Conservation (phyloP, 2,888 invertebrate species). For the Mesorhabditis belari region DNA sequence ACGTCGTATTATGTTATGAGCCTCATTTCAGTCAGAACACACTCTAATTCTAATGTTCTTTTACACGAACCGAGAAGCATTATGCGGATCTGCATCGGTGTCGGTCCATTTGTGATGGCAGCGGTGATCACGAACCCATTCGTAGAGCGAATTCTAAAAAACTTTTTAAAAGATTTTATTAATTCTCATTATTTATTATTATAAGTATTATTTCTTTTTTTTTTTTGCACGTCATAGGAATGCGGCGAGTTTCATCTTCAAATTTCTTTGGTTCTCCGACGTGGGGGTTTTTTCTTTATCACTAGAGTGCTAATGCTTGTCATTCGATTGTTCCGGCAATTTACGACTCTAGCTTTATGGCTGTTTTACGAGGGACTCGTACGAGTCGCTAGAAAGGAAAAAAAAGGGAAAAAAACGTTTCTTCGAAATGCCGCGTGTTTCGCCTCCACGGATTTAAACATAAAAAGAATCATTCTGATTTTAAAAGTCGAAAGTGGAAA, state of each 20-base stretch:
- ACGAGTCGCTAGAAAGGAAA: constrained; percentile 63
- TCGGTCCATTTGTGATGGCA: constrained; percentile 84
- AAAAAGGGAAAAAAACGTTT: not conserved
- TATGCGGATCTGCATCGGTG: constrained; percentile 85
- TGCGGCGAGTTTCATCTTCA: too few relatives aligned
- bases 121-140: constrained; percentile 77
- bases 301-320: constrained; percentile 75
- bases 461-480: too few relatives aligned
- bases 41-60: too few relatives aligned
- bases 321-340: constrained; percentile 73
- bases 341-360: constrained; percentile 69
- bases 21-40: too few relatives aligned
- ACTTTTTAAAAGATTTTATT: too few relatives aligned
- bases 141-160: constrained; percentile 71
- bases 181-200: too few relatives aligned
- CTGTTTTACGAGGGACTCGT: too few relatives aligned
- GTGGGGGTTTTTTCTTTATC: constrained; percentile 67
- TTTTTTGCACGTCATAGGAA: too few relatives aligned
- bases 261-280: not conserved
- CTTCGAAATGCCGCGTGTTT: not conserved
- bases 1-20: too few relatives aligned
- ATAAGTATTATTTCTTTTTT: too few relatives aligned
- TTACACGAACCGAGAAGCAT: constrained; percentile 56
- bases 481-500: too few relatives aligned
- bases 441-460: too few relatives aligned